A percentile compares a stretch with the other conserved stretches of the same genome.
Conservation (phyloP, 2,797 vertebrate genomes). For the Champsocephalus esox region DNA sequence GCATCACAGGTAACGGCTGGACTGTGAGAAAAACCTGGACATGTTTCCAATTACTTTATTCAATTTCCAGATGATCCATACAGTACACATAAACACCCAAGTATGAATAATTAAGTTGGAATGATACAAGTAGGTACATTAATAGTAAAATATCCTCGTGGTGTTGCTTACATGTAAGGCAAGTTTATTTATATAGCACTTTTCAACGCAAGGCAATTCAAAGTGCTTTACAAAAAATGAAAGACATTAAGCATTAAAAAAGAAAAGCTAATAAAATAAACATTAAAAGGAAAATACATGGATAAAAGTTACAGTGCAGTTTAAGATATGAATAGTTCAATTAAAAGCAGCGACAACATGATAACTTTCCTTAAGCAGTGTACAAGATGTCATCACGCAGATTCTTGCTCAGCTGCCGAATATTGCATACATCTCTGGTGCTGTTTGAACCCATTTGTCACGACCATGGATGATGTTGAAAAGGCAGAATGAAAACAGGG, state of each 20-base stretch:
- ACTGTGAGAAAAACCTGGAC: conserved; percentile 12
- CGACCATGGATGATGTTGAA: conserved; percentile 13
- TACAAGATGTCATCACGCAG: background rate
- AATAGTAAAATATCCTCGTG: background rate
- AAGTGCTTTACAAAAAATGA: no score
- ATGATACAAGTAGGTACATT: background rate
- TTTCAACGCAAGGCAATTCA: no score
- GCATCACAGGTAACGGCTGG: conserved; percentile 12
- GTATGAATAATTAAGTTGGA: background rate
- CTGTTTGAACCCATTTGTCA: conserved; percentile 13
- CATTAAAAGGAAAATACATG: no score
- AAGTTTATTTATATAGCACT: no score
- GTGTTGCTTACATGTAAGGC: background rate
- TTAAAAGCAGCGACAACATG: background rate
- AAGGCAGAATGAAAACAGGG: background rate
- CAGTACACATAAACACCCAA: background rate
- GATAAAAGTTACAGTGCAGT: no score
- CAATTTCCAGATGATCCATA: conserved; percentile 4
- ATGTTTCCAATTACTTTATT: conserved; percentile 16
- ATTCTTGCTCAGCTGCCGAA: background rate
- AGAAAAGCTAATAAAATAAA: no score
- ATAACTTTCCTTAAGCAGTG: background rate
- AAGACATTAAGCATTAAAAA: no score
- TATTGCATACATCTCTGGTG: conserved; percentile 1
- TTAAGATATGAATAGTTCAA: no score